Evolutionary conservation across 2,113 vertebrate genomes (phyloP).

Genomic region (Chionis minor): DNA sequence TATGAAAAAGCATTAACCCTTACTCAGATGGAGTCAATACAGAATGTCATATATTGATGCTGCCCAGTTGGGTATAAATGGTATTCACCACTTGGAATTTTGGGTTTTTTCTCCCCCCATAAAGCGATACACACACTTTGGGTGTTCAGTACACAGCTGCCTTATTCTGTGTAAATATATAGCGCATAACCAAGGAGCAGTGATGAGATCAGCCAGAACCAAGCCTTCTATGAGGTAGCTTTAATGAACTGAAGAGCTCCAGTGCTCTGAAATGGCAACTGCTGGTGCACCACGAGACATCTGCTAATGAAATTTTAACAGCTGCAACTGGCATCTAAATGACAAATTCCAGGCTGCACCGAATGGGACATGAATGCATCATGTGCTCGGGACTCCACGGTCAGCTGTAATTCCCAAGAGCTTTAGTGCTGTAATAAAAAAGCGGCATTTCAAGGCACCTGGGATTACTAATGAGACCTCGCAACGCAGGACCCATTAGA

Average conservation of each 20-base stretch:
- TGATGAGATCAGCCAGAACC: neutral
- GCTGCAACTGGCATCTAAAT: neutral
- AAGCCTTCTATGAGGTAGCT: neutral
- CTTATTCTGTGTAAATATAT: neutral
- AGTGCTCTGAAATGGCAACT: neutral
- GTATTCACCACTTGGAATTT: neutral
- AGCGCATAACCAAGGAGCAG: neutral
- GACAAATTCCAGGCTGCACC: neutral
- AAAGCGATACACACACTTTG: neutral
- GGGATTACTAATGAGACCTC: neutral
- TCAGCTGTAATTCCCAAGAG: neutral
- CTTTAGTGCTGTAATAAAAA: neutral
- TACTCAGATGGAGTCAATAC: neutral
- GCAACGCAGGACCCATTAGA: neutral
- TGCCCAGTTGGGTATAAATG: neutral
- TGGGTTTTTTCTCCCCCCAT: neutral
- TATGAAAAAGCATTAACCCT: neutral
- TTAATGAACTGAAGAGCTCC: neutral
- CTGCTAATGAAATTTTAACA: neutral
- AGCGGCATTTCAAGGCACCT: neutral
- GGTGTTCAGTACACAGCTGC: neutral
- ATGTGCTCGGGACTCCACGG: rapidly evolving
- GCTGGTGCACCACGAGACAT: neutral
- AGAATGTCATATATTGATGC: neutral
- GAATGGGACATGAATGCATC: rapidly evolving